phyloP scores from a whole-genome alignment of 2,888 invertebrate species.

The Pocota personata region DNA sequence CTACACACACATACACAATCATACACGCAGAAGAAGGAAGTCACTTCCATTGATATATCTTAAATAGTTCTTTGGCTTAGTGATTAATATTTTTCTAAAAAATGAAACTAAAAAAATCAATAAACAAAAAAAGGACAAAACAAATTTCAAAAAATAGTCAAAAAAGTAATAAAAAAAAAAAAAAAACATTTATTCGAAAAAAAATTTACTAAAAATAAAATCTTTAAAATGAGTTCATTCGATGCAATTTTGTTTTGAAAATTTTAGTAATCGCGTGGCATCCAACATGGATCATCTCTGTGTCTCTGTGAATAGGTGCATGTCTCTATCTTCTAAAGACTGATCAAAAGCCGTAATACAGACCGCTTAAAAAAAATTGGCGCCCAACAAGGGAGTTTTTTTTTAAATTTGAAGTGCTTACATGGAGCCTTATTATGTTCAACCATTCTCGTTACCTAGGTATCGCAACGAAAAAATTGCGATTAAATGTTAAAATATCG shows the following conservation, averaged over 20 bases:
- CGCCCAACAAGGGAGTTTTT: too few relatives aligned
- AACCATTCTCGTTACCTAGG: too few relatives aligned
- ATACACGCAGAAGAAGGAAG: not conserved
- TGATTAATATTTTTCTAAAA: constrained; percentile 54
- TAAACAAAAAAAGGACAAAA: constrained; percentile 21
- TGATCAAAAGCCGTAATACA: too few relatives aligned
- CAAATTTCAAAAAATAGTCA: constrained; percentile 16
- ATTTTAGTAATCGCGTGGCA: not conserved
- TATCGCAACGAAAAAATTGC: too few relatives aligned
- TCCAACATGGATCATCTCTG: not conserved
- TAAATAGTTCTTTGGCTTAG: constrained; percentile 22
- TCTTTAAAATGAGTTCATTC: not conserved
- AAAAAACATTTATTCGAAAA: constrained; percentile 26
- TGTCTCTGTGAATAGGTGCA: too few relatives aligned
- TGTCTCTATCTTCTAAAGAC: too few relatives aligned
- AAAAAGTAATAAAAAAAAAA: constrained; percentile 12
- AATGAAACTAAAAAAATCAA: not conserved
- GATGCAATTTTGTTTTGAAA: not conserved
- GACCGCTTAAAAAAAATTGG: too few relatives aligned
- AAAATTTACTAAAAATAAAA: constrained; percentile 50
- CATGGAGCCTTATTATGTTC: too few relatives aligned
- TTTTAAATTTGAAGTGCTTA: too few relatives aligned
- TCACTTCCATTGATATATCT: constrained; percentile 23
- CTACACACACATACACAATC: not conserved
- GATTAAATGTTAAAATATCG: too few relatives aligned